Percentiles rank a stretch among this genome's conserved stretches.
phyloP scores from a whole-genome alignment of 2,888 invertebrate genomes.

The Heteromyza rotundicornis region DNA sequence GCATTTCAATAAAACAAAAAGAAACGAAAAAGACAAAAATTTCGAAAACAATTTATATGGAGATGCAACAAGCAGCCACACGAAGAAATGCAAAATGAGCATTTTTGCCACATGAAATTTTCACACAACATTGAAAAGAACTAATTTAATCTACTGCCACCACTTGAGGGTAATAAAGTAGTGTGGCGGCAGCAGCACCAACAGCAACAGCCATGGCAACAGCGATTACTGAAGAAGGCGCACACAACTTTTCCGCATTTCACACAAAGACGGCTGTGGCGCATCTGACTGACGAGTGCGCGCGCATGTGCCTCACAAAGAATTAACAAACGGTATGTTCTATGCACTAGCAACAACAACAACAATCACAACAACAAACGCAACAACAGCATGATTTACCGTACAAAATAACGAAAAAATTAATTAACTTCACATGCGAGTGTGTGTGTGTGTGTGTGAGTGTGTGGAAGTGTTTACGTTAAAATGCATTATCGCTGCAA shows the following conservation, averaged over 20 bases:
- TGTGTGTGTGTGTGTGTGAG: conserved; percentile 52
- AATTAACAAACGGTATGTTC: conserved; percentile 14
- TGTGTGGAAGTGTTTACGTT: conserved; percentile 47
- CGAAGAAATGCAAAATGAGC: not conserved
- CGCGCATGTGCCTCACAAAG: not conserved
- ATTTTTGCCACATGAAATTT: not conserved
- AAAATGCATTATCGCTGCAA: conserved; percentile 38
- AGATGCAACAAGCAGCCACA: conserved; percentile 38
- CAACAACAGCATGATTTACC: conserved; percentile 43
- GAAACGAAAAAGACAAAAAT: conserved; percentile 21
- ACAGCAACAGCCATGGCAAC: not conserved
- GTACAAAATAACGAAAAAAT: conserved; percentile 53
- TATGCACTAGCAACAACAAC: conserved; percentile 8
- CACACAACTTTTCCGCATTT: not conserved
- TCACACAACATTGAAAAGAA: conserved; percentile 1
- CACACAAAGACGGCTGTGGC: not conserved
- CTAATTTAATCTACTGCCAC: not conserved
- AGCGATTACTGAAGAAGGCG: not conserved
- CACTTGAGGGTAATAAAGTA: not conserved
- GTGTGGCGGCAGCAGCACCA: not conserved
- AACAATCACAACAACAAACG: conserved; percentile 1
- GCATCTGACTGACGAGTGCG: not conserved
- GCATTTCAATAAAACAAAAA: not conserved
- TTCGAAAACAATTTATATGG: conserved; percentile 52
- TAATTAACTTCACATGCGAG: conserved; percentile 49